These are phyloP conservation scores for Melanotus villosus DNA, from an alignment of 2,888 invertebrate species.

Conservation along the genomic window DNA sequence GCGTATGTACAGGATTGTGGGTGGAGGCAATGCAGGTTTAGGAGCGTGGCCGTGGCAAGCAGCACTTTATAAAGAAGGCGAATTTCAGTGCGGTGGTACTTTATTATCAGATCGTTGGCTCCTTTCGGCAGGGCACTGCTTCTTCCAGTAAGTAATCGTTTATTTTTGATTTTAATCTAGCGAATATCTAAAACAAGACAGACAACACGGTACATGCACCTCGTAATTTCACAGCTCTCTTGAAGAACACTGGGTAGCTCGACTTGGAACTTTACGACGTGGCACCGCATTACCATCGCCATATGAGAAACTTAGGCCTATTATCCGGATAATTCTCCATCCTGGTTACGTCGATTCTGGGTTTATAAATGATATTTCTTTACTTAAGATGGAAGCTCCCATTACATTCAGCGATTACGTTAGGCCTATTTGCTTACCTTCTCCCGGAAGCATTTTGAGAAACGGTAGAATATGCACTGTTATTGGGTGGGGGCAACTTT, in stretches of 20 bases:
- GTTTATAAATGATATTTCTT: conserved; percentile 84
- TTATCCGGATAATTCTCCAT: conserved; percentile 78
- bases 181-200: no score
- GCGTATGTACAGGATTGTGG: conserved; percentile 80
- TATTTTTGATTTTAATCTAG: no score
- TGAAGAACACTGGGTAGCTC: conserved; percentile 84
- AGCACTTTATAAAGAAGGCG: conserved; percentile 87
- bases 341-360: conserved; percentile 83
- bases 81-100: conserved; percentile 87
- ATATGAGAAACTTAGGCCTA: conserved; percentile 79
- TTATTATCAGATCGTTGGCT: conserved; percentile 81
- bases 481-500: conserved; percentile 86
- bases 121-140: conserved; percentile 86
- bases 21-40: conserved; percentile 81
- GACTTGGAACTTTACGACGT: conserved; percentile 81
- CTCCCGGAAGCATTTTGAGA: conserved; percentile 71
- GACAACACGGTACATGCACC: no score
- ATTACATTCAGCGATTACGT: conserved; percentile 76
- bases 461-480: conserved; percentile 82
- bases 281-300: conserved; percentile 83
- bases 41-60: conserved; percentile 91
- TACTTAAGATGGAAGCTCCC: conserved; percentile 75
- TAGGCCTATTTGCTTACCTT: conserved; percentile 77
- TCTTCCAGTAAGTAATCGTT: conserved; percentile 82
- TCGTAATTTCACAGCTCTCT: no score